Evolutionary conservation across 2,113 vertebrate species (phyloP).

Genomic region (Delphinapterus leucas): DNA sequence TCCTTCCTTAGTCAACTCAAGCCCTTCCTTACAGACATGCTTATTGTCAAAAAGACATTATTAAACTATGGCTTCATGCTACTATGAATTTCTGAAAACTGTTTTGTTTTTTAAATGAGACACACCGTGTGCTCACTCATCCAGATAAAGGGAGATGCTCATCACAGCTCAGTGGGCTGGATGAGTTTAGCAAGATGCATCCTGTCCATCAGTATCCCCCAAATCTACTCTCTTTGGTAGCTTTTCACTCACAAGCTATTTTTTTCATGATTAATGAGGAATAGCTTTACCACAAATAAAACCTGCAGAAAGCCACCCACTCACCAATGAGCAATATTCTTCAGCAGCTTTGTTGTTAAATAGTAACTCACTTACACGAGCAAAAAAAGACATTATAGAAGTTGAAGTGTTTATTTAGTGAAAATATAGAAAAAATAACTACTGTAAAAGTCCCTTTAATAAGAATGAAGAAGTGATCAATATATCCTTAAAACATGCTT

Average conservation of each 20-base stretch:
- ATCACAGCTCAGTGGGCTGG: conserved; percentile 21
- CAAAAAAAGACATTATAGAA: neutral
- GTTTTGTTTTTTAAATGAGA: conserved; percentile 53
- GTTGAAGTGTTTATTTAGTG: neutral
- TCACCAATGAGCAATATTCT: neutral
- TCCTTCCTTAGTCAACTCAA: neutral
- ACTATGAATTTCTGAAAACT: conserved; percentile 24
- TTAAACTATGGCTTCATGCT: neutral
- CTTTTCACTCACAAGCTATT: neutral
- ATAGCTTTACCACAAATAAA: neutral
- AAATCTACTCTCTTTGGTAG: neutral
- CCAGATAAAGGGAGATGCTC: neutral
- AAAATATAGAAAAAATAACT: neutral
- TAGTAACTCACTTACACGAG: neutral
- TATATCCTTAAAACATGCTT: neutral
- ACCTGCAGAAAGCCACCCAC: neutral
- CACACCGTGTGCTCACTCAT: neutral
- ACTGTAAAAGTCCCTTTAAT: neutral
- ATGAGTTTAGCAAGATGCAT: neutral
- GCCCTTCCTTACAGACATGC: neutral
- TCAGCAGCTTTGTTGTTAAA: neutral
- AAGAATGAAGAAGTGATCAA: neutral
- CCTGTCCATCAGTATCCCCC: neutral
- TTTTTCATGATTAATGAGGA: conserved; percentile 30
- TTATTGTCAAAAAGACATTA: neutral